A percentile compares a stretch with the other conserved stretches of the same genome.
Conservation (phyloP, 2,888 invertebrate genomes). For the Nomada ferruginata region DNA sequence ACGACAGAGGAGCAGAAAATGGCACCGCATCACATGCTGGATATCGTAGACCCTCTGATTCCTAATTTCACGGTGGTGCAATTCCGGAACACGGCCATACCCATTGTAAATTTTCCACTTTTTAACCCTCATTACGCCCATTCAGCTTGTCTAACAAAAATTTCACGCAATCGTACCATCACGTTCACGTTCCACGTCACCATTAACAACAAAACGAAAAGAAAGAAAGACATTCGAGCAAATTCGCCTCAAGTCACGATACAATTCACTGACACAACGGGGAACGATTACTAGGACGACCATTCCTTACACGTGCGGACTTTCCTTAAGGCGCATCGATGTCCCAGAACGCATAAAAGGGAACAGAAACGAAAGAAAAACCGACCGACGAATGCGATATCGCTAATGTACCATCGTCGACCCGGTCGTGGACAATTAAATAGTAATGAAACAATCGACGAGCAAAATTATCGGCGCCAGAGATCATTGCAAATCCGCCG, state of each 20-base stretch:
- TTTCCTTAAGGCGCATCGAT: too few relatives aligned
- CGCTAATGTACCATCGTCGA: not conserved
- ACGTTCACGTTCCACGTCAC: too few relatives aligned
- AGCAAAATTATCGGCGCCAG: not conserved
- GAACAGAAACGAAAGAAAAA: not conserved
- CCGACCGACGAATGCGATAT: not conserved
- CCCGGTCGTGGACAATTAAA: not conserved
- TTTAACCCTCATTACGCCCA: not conserved
- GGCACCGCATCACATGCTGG: constrained; percentile 95
- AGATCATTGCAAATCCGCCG: not conserved
- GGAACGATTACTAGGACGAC: too few relatives aligned
- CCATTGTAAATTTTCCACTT: constrained; percentile 89
- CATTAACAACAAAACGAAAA: too few relatives aligned
- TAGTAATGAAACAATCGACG: not conserved
- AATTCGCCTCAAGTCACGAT: too few relatives aligned
- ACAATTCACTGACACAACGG: too few relatives aligned
- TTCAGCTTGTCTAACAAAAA: too few relatives aligned
- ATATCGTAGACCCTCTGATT: constrained; percentile 92
- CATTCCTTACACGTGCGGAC: too few relatives aligned
- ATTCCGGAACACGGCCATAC: constrained; percentile 92
- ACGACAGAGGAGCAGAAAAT: constrained; percentile 90
- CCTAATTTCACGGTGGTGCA: constrained; percentile 91
- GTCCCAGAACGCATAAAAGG: not conserved
- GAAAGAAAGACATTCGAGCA: too few relatives aligned
- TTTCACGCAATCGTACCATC: too few relatives aligned